phyloP scores from a whole-genome alignment of 2,113 vertebrate species.

The Protomyctophum bolini region DNA sequence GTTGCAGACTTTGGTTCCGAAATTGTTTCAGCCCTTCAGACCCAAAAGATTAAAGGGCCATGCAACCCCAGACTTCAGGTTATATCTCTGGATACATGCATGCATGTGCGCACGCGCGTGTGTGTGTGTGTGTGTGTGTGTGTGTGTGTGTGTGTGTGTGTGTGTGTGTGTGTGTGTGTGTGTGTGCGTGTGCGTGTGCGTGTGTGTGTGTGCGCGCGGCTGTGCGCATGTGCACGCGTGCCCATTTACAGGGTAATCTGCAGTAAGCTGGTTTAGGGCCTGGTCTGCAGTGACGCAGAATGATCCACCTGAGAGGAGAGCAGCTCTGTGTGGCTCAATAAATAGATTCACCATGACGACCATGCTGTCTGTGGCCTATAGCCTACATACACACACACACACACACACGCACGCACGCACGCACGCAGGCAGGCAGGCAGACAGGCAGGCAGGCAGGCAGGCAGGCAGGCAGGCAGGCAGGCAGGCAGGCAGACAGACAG shows the following conservation, averaged over 20 bases:
- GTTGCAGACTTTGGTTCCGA: no score
- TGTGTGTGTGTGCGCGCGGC: conserved; percentile 11
- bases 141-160: conserved; percentile 8
- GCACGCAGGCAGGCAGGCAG: not conserved
- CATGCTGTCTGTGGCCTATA: conserved; percentile 43
- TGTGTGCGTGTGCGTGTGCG: conserved; percentile 18
- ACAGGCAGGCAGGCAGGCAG: not conserved
- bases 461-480: not conserved
- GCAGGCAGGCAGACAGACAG: not conserved
- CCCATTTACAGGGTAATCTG: conserved; percentile 70
- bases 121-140: not conserved
- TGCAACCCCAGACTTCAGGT: no score
- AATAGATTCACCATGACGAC: conserved; percentile 69
- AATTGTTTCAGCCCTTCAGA: no score
- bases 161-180: conserved; percentile 13
- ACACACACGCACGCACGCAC: no score
- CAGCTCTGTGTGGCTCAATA: conserved; percentile 41
- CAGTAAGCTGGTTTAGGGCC: conserved; percentile 77
- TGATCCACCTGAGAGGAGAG: conserved; percentile 47
- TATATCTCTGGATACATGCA: no score
- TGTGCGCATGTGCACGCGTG: not conserved
- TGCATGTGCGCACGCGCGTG: no score
- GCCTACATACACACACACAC: conserved; percentile 21
- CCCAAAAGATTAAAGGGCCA: no score
- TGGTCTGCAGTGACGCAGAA: conserved; percentile 74